Evolutionary conservation across 2,113 vertebrate species (phyloP).

Genomic region (Regulus satrapa): DNA sequence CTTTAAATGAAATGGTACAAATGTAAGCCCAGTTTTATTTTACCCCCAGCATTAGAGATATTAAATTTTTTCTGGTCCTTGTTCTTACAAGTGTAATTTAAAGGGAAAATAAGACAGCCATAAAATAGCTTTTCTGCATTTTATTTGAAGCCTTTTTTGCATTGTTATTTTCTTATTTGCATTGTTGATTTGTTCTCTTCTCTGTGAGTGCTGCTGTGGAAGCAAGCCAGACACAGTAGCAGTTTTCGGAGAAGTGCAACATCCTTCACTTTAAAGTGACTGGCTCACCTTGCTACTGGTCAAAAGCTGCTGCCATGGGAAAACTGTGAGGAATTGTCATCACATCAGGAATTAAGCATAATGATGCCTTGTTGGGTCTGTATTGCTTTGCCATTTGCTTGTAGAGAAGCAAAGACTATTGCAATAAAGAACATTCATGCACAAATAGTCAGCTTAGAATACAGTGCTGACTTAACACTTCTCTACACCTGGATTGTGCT

Average conservation of each 20-base stretch:
- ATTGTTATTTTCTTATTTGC: not conserved
- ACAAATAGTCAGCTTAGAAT: not conserved
- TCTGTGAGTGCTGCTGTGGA: not conserved
- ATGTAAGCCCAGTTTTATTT: not conserved
- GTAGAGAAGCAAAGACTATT: not conserved
- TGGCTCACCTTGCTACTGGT: not conserved
- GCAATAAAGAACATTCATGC: not conserved
- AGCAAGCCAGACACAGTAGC: not conserved
- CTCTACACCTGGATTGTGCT: not conserved
- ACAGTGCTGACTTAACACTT: not conserved
- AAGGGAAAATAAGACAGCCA: not conserved
- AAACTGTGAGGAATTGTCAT: not conserved
- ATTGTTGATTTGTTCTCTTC: not conserved
- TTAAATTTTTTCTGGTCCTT: not conserved
- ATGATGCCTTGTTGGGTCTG: not conserved
- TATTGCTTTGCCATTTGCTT: not conserved
- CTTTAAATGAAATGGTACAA: not conserved
- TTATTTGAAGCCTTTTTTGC: not conserved
- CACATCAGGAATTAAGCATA: not conserved
- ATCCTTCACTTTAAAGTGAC: not conserved
- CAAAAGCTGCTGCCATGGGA: not conserved
- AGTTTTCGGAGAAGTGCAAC: fast-evolving
- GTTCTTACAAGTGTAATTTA: not conserved
- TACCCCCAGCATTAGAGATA: not conserved
- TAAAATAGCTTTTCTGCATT: not conserved